These are phyloP conservation scores for Lepus oiostolus DNA, from an alignment of 2,797 vertebrate species.

Conservation along the genomic window DNA sequence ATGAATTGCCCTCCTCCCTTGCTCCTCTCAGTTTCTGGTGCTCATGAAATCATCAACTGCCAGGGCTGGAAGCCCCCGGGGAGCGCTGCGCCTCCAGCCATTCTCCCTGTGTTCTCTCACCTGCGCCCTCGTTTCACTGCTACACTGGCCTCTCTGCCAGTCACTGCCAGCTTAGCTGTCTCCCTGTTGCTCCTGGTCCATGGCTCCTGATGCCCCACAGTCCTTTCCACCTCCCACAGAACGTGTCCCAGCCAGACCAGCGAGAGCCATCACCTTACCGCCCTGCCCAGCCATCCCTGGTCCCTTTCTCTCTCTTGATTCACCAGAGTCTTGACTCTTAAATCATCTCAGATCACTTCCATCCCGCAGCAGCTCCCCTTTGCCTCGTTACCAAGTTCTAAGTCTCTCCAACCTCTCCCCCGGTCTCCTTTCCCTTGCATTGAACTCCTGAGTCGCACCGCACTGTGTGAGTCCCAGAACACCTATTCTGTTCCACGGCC, in stretches of 20 bases:
- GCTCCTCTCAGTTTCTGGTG: neutral
- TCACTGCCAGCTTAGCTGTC: neutral
- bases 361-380: rapidly evolving
- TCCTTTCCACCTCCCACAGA: neutral
- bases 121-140: neutral
- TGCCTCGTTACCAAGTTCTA: neutral
- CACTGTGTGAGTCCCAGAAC: neutral
- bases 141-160: neutral
- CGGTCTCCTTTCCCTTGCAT: neutral
- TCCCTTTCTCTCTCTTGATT: neutral
- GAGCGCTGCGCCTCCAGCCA: neutral
- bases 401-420: neutral
- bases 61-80: neutral
- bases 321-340: neutral
- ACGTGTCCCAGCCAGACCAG: neutral
- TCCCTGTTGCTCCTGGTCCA: neutral
- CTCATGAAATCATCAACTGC: neutral
- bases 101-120: neutral
- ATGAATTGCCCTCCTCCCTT: neutral
- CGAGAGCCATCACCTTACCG: rapidly evolving
- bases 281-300: neutral
- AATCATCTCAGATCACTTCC: neutral
- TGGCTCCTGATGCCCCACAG: rapidly evolving
- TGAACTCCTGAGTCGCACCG: neutral
- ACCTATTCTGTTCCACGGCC: neutral